Percentiles rank a stretch among this genome's conserved stretches.
Evolutionary conservation across 2,797 vertebrate genomes (phyloP).

Genomic region (Allobates femoralis): DNA sequence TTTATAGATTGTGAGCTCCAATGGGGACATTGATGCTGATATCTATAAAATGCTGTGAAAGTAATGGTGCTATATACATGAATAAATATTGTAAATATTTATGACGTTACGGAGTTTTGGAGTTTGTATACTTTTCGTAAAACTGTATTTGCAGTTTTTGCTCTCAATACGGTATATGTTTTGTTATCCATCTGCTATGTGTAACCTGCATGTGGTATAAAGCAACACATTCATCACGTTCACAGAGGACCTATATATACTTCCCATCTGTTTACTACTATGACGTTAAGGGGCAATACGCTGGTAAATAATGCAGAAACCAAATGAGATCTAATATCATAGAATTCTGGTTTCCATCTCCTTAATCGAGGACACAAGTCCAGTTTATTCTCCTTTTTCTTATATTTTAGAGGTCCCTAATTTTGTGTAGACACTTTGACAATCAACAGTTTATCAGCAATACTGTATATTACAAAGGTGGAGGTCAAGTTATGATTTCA

Average conservation of each 20-base stretch:
- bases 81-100: too few species aligned
- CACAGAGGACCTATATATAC: slow-evolving; percentile 5
- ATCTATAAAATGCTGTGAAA: too few species aligned
- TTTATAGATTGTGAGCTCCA: too few species aligned
- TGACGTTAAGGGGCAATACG: background rate
- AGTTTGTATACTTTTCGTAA: background rate
- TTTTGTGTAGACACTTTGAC: background rate
- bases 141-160: background rate
- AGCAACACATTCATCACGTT: background rate
- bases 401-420: too few species aligned
- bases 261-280: background rate
- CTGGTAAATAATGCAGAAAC: background rate
- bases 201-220: slow-evolving; percentile 1
- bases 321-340: background rate
- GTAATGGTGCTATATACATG: too few species aligned
- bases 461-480: background rate
- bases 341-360: too few species aligned
- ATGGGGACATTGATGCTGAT: too few species aligned
- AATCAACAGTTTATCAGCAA: background rate
- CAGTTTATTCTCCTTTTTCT: too few species aligned
- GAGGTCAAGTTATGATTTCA: background rate
- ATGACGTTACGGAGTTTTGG: background rate
- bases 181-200: slow-evolving; percentile 7
- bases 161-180: background rate
- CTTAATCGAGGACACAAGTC: too few species aligned